Evolutionary conservation across 1,140 invertebrate genomes (phyloP).

Genomic region (Drosophila pectinifera): DNA sequence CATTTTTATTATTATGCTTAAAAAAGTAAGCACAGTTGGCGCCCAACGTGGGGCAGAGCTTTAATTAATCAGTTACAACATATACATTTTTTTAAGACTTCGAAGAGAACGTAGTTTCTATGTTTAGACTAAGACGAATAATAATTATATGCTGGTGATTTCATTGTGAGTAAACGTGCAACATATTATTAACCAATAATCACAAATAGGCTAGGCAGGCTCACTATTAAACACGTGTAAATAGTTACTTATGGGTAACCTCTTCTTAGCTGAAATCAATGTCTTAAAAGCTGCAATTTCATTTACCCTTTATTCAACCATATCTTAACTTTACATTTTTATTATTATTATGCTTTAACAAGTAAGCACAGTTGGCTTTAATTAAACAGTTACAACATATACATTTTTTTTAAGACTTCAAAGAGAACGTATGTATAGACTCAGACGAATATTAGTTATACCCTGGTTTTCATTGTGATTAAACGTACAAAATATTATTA

Average conservation of each 20-base stretch:
- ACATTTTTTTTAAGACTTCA: neutral
- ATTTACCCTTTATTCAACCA: neutral
- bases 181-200: no score
- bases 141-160: no score
- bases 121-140: no score
- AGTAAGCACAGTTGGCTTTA: neutral
- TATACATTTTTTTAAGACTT: neutral
- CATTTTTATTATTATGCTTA: neutral
- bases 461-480: no score
- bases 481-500: no score
- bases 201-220: no score
- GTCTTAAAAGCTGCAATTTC: slow-evolving; percentile 13
- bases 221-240: no score
- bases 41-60: neutral
- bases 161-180: no score
- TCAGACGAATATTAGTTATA: no score
- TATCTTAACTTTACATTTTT: neutral
- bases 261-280: no score
- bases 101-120: neutral
- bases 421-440: neutral
- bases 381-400: neutral
- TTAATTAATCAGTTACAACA: neutral
- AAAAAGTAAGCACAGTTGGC: neutral
- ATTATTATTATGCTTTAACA: neutral
- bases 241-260: no score